Evolutionary conservation across 2,113 vertebrate species (phyloP), one percentile per base, ranked within the genome.

Genomic region (Lota lota): DNA sequence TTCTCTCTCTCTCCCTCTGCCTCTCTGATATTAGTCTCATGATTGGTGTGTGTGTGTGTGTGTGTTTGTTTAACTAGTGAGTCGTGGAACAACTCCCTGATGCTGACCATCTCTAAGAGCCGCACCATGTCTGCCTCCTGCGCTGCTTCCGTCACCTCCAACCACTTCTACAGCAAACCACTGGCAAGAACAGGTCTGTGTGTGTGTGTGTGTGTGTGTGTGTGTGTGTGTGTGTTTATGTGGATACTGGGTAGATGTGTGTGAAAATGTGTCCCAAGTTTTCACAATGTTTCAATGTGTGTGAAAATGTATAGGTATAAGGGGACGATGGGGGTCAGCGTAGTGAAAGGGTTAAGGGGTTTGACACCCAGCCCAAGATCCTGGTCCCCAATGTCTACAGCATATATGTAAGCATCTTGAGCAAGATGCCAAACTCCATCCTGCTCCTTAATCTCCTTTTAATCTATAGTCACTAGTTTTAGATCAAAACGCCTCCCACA

Each of bases 71-170:
- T 10, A 68, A 75, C 66, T 78, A 84, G 91, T 51, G 95, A 97
- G n/a, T 87, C 92, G 6, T 95, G 95, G 94, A 95, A 90, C 86
- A 94, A 77, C 81, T 92, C 93, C 0, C 65, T 92, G 22, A 85
- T 94, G 89, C 91, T 93, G 91, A 93, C 93, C 66, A 92, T 96
- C 80, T 93, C 92, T 2, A 97, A 97, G 86, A 96, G 94, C 84
- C 90, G 94, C 71, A 95, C 95, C 65, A 95, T 95, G 90, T 95
- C 95, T 6, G 92, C 93, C 0, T 93, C 95, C 70, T 95, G 89
- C 1, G 66, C 93, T 21, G 79, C 92, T 75, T 88, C 94, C 1
- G 54, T 79, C 75, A 89, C 92, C 7, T 83, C 92, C 66, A 96
- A 95, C 87, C 94, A 96, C 69, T 84, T 96, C 77, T 94, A 93